Evolutionary conservation across 2,113 vertebrate species (phyloP), one percentile per base, ranked within the genome.

Genomic region (Aegithalos caudatus): DNA sequence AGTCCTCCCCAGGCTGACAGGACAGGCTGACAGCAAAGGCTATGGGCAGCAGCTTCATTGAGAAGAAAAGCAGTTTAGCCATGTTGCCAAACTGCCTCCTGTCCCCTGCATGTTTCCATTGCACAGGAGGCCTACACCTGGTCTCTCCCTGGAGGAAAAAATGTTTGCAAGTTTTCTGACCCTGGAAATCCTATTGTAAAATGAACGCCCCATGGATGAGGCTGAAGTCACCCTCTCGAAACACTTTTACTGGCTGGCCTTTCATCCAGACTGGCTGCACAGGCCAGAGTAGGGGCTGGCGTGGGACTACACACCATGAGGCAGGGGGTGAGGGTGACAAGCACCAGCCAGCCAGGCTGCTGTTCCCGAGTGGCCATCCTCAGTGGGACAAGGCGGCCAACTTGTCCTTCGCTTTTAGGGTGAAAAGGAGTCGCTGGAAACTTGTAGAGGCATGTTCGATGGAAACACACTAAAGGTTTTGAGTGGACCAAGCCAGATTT

Each of bases 231-330:
- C 15, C 11, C 45, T 40, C 20, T 10, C 2, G 1, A 15, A 71
- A 33, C 14, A 28, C 16, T 17, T 38, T 33, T 11, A 8, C 20
- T 3, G 60, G 14, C 11, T 35, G 35, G 8, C 7, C 29, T 23
- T 65, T 27, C n/a, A 69, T 3, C 17, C 61, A 29, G 57, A 6
- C 31, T 1, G 3, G 27, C 33, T 28, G 27, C 0, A 0, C 23
- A 8, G 47, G 11, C 12, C 78, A 37, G n/a, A 37, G 27, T 8
- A 0, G 0, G 13, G 29, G 22, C 54, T 76, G 3, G 29, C 0
- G 0, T 0, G 0, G 13, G 14, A 12, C 27, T 0, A 1, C 16
- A 44, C 14, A 1, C 44, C 6, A 3, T 3, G 28, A 14, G 20
- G 7, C 35, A 2, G 3, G 11, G 14, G 6, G 4, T 0, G 7